Base-by-base conservation (phyloP, 2,888 invertebrate genomes). In the Hyposoter didymator region DNA sequence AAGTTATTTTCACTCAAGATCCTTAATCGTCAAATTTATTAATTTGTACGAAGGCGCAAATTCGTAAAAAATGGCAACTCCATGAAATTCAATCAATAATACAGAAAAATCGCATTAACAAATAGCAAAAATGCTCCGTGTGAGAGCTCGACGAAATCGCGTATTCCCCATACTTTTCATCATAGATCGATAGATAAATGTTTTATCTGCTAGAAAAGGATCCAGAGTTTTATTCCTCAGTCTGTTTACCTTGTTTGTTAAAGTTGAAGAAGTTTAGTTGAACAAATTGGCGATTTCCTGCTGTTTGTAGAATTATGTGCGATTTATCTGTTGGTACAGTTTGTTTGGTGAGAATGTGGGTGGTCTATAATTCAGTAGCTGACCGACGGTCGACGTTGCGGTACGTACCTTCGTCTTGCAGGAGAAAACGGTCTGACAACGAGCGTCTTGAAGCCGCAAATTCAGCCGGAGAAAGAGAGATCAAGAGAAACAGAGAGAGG, bases 351-450 rank as follows among this genome's bases (percentile, higher is more conserved):
- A 17, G n/a, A 28, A 43, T 49, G 55, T 45, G 52, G 22, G 52
- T 22, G 45, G 55, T 49, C 78, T 70, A 45, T 86, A 84, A 86
- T 47, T 84, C 86, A 84, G 55, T 55, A 64, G 78, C 79, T 67
- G 69, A 84, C 86, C 86, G 86, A 66, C 81, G 86, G 84, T 70
- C 86, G 86, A 81, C 78, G 73, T 86, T 86, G 86, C 84, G 86
- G 91, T 92, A 90, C 90, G 89, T 89, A 92, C 92, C 92, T 92
- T 92, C 93, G 91, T 92, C 92, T 91, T 89, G 85, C 59, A 22
- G 88, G 88, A 85, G 82, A 82, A 87, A 85, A 85, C 87, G 87
- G 88, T 88, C 89, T 90, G 89, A 82, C 91, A 87, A 90, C 88
- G 90, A 90, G 88, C 90, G 88, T 89, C 89, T 89, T 87, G 75